Evolutionary conservation across 2,888 invertebrate species (phyloP).

Genomic region (Metellina segmentata): DNA sequence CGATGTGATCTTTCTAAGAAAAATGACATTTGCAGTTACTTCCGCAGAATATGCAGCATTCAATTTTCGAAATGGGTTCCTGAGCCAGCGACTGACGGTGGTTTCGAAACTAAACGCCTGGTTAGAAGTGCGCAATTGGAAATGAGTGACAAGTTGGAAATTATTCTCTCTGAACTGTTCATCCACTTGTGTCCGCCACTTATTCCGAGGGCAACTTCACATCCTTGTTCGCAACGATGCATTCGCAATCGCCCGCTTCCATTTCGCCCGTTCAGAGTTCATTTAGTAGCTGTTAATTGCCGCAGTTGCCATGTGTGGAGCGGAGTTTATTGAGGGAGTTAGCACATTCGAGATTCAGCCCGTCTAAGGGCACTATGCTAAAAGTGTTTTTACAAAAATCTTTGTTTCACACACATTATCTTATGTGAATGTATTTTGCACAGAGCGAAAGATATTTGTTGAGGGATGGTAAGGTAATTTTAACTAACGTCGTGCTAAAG

Average conservation of each 20-base stretch:
- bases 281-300: constrained; percentile 60
- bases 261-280: constrained; percentile 6
- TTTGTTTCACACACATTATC: background rate
- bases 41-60: too few species aligned
- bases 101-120: too few species aligned
- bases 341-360: background rate
- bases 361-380: too few species aligned
- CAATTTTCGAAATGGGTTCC: too few species aligned
- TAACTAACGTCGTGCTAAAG: too few species aligned
- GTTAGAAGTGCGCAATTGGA: background rate
- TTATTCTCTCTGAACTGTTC: constrained; percentile 53
- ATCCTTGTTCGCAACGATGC: constrained; percentile 57
- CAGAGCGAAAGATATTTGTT: background rate
- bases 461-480: too few species aligned
- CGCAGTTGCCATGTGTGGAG: background rate
- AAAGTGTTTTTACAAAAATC: too few species aligned
- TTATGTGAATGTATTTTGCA: background rate
- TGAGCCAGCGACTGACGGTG: too few species aligned
- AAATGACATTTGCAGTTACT: too few species aligned
- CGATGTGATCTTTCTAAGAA: too few species aligned
- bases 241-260: constrained; percentile 21
- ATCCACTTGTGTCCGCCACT: constrained; percentile 46
- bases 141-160: constrained; percentile 46
- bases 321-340: constrained; percentile 20
- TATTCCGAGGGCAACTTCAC: constrained; percentile 18